Percentiles rank a stretch among this genome's conserved stretches.
Conservation (phyloP, 2,888 invertebrate genomes). For the Unio pictorum region DNA sequence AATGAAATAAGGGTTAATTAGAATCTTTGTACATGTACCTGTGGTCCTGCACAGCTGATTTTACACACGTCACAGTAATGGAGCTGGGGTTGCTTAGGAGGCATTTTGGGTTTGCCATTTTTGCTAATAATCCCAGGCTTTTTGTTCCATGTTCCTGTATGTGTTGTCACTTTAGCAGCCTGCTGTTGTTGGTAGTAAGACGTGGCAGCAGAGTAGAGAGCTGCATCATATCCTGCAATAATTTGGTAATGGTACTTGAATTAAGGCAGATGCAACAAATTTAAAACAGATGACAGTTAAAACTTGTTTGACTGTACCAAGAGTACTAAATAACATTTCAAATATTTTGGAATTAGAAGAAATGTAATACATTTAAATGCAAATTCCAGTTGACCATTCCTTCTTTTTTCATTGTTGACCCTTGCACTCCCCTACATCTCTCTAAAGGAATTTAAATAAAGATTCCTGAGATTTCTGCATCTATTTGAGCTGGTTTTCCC, state of each 20-base stretch:
- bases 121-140: constrained; percentile 47
- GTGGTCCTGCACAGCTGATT: constrained; percentile 96
- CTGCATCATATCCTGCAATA: constrained; percentile 87
- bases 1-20: not conserved
- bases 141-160: constrained; percentile 77
- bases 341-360: no score
- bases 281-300: not conserved
- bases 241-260: not conserved
- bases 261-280: not conserved
- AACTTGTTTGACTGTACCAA: no score
- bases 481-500: no score
- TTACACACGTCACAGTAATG: constrained; percentile 99
- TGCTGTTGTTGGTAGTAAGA: constrained; percentile 93
- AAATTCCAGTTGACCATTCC: no score
- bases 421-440: no score
- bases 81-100: constrained; percentile 75
- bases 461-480: no score
- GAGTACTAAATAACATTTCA: no score
- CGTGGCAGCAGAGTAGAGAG: constrained; percentile 94
- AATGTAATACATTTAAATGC: no score
- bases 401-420: no score
- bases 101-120: constrained; percentile 69
- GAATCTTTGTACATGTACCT: constrained; percentile 73
- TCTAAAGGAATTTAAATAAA: no score
- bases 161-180: constrained; percentile 67